Conservation (phyloP, 1,140 invertebrate species). For the Dolichoris vasculosae region DNA sequence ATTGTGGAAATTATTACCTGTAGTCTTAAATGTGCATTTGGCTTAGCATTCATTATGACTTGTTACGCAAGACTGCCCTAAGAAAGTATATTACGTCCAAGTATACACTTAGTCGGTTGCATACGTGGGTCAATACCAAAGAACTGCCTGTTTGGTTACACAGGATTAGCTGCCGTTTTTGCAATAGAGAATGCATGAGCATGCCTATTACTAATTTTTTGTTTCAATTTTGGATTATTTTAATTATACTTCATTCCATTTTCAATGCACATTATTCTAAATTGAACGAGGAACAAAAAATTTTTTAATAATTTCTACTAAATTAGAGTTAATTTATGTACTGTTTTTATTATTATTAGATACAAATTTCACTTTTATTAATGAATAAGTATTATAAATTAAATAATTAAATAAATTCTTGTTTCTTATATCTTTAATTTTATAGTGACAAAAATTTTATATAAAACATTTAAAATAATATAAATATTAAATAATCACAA, state of each 20-base stretch:
- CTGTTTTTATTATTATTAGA: no score
- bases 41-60: neutral
- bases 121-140: neutral
- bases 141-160: neutral
- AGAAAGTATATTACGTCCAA: conserved; percentile 49
- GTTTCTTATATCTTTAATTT: no score
- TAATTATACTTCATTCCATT: neutral
- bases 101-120: neutral
- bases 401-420: no score
- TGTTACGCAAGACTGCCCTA: conserved; percentile 53
- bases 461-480: no score
- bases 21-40: neutral
- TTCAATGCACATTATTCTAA: neutral
- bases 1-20: no score
- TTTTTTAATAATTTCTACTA: no score
- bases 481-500: no score
- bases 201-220: neutral
- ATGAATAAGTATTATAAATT: no score
- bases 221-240: neutral
- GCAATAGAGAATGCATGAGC: neutral
- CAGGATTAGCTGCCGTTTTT: conserved; percentile 17
- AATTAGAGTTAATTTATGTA: no score
- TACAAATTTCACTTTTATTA: no score
- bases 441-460: no score
- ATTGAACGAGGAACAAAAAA: neutral